Percentiles rank a stretch among this genome's conserved stretches.
Evolutionary conservation across 2,888 invertebrate species (phyloP).

Genomic region (Pherbina coryleti): DNA sequence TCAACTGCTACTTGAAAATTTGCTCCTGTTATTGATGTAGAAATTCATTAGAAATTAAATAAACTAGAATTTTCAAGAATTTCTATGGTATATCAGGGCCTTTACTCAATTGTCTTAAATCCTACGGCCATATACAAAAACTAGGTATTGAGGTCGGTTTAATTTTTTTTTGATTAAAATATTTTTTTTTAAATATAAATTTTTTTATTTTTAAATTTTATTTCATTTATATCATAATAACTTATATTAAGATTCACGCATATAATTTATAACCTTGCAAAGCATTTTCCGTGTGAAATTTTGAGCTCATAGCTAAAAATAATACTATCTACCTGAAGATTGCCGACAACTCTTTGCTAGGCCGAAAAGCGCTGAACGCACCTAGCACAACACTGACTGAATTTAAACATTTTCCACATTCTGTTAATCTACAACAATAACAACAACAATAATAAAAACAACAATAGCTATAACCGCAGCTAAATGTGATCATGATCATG

Average conservation of each 20-base stretch:
- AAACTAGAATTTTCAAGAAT: too few relatives aligned
- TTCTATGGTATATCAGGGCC: too few relatives aligned
- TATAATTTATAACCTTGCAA: too few relatives aligned
- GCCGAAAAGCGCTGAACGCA: background rate
- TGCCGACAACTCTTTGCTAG: background rate
- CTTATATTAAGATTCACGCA: too few relatives aligned
- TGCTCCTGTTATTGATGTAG: too few relatives aligned
- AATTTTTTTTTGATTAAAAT: too few relatives aligned
- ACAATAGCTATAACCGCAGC: background rate
- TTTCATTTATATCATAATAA: too few relatives aligned
- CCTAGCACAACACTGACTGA: background rate
- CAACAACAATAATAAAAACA: background rate
- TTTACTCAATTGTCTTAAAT: too few relatives aligned
- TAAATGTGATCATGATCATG: background rate
- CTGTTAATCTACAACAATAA: background rate
- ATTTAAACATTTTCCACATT: slow-evolving; percentile 5
- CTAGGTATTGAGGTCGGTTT: too few relatives aligned
- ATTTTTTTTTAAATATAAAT: background rate
- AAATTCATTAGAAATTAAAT: too few relatives aligned
- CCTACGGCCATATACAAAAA: too few relatives aligned
- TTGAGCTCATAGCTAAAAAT: slow-evolving; percentile 35
- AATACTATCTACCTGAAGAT: background rate
- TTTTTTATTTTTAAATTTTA: background rate
- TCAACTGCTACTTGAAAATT: too few relatives aligned
- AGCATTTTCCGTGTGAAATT: slow-evolving; percentile 1